A percentile compares a stretch with the other conserved stretches of the same genome.
phyloP scores from a whole-genome alignment of 2,797 vertebrate species.

The Crocidura indochinensis region DNA sequence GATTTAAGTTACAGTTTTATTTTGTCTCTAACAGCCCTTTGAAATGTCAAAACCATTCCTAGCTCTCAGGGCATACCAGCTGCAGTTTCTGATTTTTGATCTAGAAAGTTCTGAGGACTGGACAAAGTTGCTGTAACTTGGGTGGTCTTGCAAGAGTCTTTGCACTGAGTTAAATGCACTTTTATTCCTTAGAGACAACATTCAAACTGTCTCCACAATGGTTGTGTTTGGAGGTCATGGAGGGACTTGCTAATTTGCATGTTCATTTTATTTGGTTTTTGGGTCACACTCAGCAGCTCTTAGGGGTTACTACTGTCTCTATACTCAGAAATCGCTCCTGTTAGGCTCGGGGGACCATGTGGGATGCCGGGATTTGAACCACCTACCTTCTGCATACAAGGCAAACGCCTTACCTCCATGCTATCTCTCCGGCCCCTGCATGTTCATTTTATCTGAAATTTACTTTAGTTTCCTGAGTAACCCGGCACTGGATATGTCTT shows the following conservation, averaged over 20 bases:
- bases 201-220: background rate
- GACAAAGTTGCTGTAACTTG: background rate
- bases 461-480: background rate
- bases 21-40: conserved; percentile 3
- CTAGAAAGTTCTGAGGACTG: conserved; percentile 7
- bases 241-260: background rate
- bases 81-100: conserved; percentile 31
- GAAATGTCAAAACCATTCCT: conserved; percentile 21
- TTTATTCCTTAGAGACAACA: background rate
- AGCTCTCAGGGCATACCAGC: background rate
- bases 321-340: too few relatives aligned
- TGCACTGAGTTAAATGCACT: background rate
- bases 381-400: too few relatives aligned
- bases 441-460: background rate
- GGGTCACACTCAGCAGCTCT: too few relatives aligned
- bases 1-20: background rate
- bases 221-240: background rate
- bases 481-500: background rate
- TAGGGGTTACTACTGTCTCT: too few relatives aligned
- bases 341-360: too few relatives aligned
- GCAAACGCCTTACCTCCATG: too few relatives aligned
- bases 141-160: background rate
- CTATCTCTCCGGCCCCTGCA: too few relatives aligned
- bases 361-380: too few relatives aligned
- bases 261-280: background rate